Evolutionary conservation across 2,888 invertebrate species (phyloP).

Genomic region (Dione vanillae): DNA sequence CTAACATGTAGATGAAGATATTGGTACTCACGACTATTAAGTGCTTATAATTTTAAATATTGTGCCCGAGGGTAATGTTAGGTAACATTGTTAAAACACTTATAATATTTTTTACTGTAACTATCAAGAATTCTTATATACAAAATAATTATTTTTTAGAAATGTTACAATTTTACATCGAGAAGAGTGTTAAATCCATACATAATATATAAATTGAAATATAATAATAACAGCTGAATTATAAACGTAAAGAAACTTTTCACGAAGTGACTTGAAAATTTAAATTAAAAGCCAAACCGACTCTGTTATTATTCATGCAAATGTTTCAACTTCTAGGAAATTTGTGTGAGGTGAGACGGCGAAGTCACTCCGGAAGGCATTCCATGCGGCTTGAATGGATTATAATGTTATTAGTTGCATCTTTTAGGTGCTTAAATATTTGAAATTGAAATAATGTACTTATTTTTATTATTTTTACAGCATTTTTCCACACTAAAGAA

Average conservation of each 20-base stretch:
- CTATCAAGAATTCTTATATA: too few species aligned
- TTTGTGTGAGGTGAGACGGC: constrained; percentile 40
- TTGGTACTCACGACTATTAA: too few species aligned
- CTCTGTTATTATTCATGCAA: constrained; percentile 45
- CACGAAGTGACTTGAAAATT: constrained; percentile 33
- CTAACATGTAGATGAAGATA: too few species aligned
- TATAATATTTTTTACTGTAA: too few species aligned
- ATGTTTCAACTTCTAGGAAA: constrained; percentile 39
- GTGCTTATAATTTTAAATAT: too few species aligned
- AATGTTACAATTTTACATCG: too few species aligned
- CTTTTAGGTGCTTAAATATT: not conserved
- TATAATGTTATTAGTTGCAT: constrained; percentile 24
- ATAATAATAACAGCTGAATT: constrained; percentile 26
- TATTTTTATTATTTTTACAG: not conserved
- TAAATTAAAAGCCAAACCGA: constrained; percentile 43
- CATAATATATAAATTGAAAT: not conserved
- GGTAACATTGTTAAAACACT: too few species aligned
- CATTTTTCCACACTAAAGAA: too few species aligned
- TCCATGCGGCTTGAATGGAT: constrained; percentile 23
- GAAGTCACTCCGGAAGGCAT: constrained; percentile 31
- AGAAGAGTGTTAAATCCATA: too few species aligned
- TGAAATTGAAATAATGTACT: constrained; percentile 13
- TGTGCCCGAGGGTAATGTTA: too few species aligned
- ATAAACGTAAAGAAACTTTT: constrained; percentile 30
- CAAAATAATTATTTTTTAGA: too few species aligned